Conservation (phyloP, 2,888 invertebrate species). For the Tetheella fluctuosa region DNA sequence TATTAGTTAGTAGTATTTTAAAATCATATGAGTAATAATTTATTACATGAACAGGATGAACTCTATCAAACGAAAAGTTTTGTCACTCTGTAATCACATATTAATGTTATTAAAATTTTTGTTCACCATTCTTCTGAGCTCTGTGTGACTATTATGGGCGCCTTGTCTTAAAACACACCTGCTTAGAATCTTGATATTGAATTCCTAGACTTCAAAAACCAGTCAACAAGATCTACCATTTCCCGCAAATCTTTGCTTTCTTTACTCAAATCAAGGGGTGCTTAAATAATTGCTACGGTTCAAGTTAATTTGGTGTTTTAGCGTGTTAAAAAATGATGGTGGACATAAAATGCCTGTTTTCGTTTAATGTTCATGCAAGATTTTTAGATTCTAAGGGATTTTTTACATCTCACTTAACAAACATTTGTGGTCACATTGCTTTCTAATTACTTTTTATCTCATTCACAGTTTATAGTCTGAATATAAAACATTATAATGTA, state of each 20-base stretch:
- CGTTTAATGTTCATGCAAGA: constrained; percentile 40
- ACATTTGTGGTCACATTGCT: constrained; percentile 26
- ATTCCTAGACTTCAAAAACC: constrained; percentile 69
- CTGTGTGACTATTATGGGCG: constrained; percentile 61
- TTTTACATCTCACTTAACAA: constrained; percentile 18
- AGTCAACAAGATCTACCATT: constrained; percentile 55
- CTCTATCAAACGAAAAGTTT: too few species aligned
- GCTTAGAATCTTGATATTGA: constrained; percentile 78
- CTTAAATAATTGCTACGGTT: constrained; percentile 44
- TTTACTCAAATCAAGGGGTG: constrained; percentile 30
- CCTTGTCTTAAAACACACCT: constrained; percentile 77
- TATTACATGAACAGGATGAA: too few species aligned
- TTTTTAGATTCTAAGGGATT: constrained; percentile 35
- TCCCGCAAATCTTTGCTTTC: constrained; percentile 49
- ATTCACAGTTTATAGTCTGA: too few species aligned
- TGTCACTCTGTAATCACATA: too few species aligned
- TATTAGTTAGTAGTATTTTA: too few species aligned
- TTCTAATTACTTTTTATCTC: constrained; percentile 22
- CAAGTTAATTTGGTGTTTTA: constrained; percentile 43
- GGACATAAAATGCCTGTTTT: constrained; percentile 43
- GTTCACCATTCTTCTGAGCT: constrained; percentile 20
- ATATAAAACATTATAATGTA: too few species aligned
- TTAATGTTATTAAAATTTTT: too few species aligned
- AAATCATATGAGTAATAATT: too few species aligned
- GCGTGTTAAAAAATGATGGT: constrained; percentile 55